Percentiles rank a stretch among this genome's conserved stretches.
phyloP scores from a whole-genome alignment of 2,888 invertebrate genomes.

The Eristalis pertinax region DNA sequence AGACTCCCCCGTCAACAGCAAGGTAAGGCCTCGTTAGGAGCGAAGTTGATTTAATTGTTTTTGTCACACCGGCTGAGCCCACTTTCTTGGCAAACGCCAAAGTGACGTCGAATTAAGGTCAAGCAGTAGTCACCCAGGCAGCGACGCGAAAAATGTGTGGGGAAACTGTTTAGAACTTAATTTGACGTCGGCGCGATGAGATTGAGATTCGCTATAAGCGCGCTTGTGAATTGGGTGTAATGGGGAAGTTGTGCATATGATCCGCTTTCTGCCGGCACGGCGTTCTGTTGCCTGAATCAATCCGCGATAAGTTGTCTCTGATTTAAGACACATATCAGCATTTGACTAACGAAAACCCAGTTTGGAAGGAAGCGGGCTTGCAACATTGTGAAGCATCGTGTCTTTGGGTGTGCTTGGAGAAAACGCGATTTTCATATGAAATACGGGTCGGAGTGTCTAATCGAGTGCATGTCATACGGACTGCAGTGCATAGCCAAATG shows the following conservation, averaged over 20 bases:
- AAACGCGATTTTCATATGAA: neutral
- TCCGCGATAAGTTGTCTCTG: neutral
- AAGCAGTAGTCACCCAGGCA: conserved; percentile 24
- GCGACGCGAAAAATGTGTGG: neutral
- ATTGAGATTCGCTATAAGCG: neutral
- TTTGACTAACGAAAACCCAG: neutral
- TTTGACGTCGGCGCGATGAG: neutral
- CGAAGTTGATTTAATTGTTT: conserved; percentile 54
- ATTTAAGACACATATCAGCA: neutral
- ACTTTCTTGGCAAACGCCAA: conserved; percentile 36
- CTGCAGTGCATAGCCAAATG: neutral
- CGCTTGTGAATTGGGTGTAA: neutral
- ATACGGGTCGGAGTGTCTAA: neutral
- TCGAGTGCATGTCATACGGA: neutral
- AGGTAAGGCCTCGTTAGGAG: conserved; percentile 17
- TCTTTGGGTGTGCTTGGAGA: neutral
- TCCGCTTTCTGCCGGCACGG: neutral
- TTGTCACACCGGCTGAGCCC: conserved; percentile 54
- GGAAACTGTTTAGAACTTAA: neutral
- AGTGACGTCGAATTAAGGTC: conserved; percentile 54
- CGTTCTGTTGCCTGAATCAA: neutral
- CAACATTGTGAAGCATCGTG: neutral
- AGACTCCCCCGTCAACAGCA: conserved; percentile 26
- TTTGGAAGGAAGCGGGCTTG: neutral
- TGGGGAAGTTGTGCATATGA: neutral